These are phyloP conservation scores for Apodemia mormo DNA, from an alignment of 2,888 invertebrate genomes.

Conservation along the genomic window DNA sequence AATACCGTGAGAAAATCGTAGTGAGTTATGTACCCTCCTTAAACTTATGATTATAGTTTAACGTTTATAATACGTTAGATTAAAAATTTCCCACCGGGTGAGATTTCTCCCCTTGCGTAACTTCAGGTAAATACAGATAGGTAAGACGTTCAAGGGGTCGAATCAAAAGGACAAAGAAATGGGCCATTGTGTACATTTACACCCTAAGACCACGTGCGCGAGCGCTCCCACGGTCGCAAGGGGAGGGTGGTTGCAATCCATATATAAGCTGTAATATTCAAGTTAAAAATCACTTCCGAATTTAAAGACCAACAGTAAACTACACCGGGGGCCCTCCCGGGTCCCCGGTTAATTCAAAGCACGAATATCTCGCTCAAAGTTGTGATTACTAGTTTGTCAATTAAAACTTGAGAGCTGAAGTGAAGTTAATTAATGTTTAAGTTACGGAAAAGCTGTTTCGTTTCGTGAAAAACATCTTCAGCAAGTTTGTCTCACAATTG, in stretches of 20 bases:
- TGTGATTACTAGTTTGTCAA: slow-evolving; percentile 50
- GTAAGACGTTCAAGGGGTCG: slow-evolving; percentile 74
- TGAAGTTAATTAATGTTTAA: slow-evolving; percentile 55
- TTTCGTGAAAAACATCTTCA: slow-evolving; percentile 46
- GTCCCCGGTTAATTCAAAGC: slow-evolving; percentile 50
- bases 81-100: slow-evolving; percentile 71
- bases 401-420: slow-evolving; percentile 53
- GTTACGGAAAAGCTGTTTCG: slow-evolving; percentile 45
- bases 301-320: slow-evolving; percentile 53
- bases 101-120: slow-evolving; percentile 69
- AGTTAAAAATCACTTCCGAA: slow-evolving; percentile 62
- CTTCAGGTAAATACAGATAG: slow-evolving; percentile 75
- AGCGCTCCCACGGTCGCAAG: slow-evolving; percentile 67
- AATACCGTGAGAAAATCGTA: slow-evolving; percentile 68
- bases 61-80: slow-evolving; percentile 70
- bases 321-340: slow-evolving; percentile 59
- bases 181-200: slow-evolving; percentile 71
- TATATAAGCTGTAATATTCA: slow-evolving; percentile 61
- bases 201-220: slow-evolving; percentile 74
- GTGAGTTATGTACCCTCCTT: slow-evolving; percentile 60
- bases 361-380: slow-evolving; percentile 33
- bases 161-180: slow-evolving; percentile 71
- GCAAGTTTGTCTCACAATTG: slow-evolving; percentile 39
- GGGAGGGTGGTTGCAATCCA: slow-evolving; percentile 59
- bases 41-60: slow-evolving; percentile 60